Evolutionary conservation across 2,888 invertebrate genomes (phyloP).

Genomic region (Leptinotarsa haldemani): DNA sequence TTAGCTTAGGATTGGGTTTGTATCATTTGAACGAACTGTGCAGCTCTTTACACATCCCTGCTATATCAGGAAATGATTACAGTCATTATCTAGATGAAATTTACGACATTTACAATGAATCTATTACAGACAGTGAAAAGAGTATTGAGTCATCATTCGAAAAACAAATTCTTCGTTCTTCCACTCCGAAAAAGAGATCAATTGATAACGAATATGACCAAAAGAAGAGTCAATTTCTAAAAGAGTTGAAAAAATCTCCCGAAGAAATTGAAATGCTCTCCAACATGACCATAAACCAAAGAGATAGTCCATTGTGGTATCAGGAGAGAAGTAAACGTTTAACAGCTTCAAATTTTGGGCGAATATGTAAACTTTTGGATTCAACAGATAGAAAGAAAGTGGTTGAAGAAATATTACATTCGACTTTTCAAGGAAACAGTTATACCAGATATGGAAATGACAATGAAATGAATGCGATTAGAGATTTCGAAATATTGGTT

Average conservation of each 20-base stretch:
- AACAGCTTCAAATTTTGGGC: slow-evolving; percentile 57
- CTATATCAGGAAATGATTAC: slow-evolving; percentile 45
- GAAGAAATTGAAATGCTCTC: slow-evolving; percentile 46
- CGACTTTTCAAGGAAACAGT: slow-evolving; percentile 49
- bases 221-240: slow-evolving; percentile 44
- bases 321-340: slow-evolving; percentile 53
- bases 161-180: slow-evolving; percentile 4
- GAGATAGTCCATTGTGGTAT: slow-evolving; percentile 49
- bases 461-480: slow-evolving; percentile 49
- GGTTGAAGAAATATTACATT: slow-evolving; percentile 47
- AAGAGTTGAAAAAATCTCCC: slow-evolving; percentile 41
- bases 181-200: slow-evolving; percentile 23
- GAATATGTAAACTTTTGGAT: slow-evolving; percentile 49
- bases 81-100: slow-evolving; percentile 48
- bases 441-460: slow-evolving; percentile 50
- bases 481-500: slow-evolving; percentile 45
- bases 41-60: slow-evolving; percentile 49
- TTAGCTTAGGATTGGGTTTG: slow-evolving; percentile 49
- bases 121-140: slow-evolving; percentile 34
- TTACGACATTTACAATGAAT: slow-evolving; percentile 48
- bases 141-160: slow-evolving; percentile 29
- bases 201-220: slow-evolving; percentile 35
- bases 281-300: slow-evolving; percentile 47
- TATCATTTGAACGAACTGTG: slow-evolving; percentile 52
- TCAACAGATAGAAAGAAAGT: slow-evolving; percentile 46